These are phyloP conservation scores for Triplophysa dalaica DNA, from an alignment of 2,113 vertebrate genomes.

Conservation along the genomic window DNA sequence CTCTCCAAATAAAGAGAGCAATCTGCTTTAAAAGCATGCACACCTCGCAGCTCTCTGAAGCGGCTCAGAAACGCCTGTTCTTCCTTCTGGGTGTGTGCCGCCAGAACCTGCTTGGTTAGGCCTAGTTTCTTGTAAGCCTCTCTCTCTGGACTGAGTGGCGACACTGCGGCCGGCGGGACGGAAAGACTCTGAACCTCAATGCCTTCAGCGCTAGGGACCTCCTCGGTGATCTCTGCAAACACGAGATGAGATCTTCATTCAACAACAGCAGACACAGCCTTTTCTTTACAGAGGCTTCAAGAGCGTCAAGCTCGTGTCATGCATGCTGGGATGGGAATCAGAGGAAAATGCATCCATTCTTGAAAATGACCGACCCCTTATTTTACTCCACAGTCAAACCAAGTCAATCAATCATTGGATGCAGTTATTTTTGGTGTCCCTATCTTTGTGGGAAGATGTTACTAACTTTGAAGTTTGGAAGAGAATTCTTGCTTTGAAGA, in stretches of 20 bases:
- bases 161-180: slow-evolving; percentile 57
- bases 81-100: slow-evolving; percentile 91
- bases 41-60: slow-evolving; percentile 78
- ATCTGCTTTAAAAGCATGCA: slow-evolving; percentile 75
- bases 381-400: slow-evolving; percentile 17
- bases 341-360: slow-evolving; percentile 1
- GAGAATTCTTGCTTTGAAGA: slow-evolving; percentile 27
- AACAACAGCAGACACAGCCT: background rate
- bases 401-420: background rate
- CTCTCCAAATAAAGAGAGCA: slow-evolving; percentile 81
- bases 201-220: slow-evolving; percentile 74
- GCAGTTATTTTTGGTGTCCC: background rate
- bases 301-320: background rate
- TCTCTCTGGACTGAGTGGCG: slow-evolving; percentile 75
- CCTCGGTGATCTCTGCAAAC: slow-evolving; percentile 84
- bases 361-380: background rate
- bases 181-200: slow-evolving; percentile 66
- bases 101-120: slow-evolving; percentile 92
- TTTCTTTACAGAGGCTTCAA: background rate
- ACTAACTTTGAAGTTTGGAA: slow-evolving; percentile 44
- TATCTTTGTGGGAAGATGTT: slow-evolving; percentile 15
- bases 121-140: slow-evolving; percentile 85
- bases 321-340: slow-evolving; percentile 3
- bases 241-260: slow-evolving; percentile 35
- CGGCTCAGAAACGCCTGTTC: slow-evolving; percentile 88